phyloP scores from a whole-genome alignment of 2,888 invertebrate species.

The Carpatolechia fugitivella region DNA sequence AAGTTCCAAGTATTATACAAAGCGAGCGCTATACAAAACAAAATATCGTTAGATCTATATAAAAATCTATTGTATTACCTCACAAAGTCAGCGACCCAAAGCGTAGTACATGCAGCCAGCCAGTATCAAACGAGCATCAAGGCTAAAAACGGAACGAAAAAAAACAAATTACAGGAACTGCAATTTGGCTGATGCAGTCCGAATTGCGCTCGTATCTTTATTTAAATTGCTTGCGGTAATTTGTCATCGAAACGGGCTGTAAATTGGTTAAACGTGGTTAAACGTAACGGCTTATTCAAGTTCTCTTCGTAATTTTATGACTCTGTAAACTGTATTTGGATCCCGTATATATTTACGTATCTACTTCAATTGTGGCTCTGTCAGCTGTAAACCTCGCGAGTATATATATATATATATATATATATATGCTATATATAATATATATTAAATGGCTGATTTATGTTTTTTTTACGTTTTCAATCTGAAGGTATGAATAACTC shows the following conservation, averaged over 20 bases:
- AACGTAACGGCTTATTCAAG: not conserved
- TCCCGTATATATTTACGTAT: not conserved
- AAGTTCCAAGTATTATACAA: no score
- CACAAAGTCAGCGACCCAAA: slow-evolving; percentile 20
- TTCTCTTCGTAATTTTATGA: not conserved
- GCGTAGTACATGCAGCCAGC: not conserved
- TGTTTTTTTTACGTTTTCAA: no score
- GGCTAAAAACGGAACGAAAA: slow-evolving; percentile 2
- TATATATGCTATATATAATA: no score
- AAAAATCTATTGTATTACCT: no score
- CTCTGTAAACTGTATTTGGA: not conserved
- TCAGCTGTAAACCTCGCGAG: no score
- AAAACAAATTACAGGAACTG: slow-evolving; percentile 14
- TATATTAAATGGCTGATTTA: no score
- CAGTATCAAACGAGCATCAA: slow-evolving; percentile 7
- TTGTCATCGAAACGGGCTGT: slow-evolving; percentile 1
- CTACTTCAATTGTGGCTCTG: no score
- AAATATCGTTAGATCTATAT: no score
- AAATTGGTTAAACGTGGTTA: not conserved
- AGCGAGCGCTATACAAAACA: no score
- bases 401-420: no score
- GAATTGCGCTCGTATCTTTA: not conserved
- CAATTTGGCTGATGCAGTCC: slow-evolving; percentile 9
- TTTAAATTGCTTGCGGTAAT: not conserved
- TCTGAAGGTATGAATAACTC: no score